Evolutionary conservation across 1,140 invertebrate genomes (phyloP), one percentile per base, ranked within the genome.

Genomic region (Trichonephila clavata): DNA sequence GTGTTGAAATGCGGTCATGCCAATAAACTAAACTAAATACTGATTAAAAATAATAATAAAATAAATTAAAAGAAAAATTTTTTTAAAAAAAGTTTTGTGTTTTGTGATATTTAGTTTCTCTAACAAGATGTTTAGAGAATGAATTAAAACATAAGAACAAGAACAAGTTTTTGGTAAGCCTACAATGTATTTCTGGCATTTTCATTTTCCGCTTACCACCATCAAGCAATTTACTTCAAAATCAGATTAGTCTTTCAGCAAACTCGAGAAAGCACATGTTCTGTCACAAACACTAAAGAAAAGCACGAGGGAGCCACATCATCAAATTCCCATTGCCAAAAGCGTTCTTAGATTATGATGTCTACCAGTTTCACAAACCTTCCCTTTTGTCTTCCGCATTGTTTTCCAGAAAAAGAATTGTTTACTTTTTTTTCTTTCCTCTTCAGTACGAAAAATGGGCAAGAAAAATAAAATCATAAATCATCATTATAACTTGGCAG

Each of bases 401-500:
- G 27, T 77, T 27, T 68, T 68, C 32, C 13, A 14, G 16, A 77
- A 39, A 63, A 77, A 77, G 81, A 50, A 50, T 83, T 83, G 81
- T 83, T 83, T 83, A 83, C 81, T 83, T 77, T 43, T 57, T 83
- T 27, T 20, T 18, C 2, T 27, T 39, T 32, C 32, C 7, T 32
- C 24, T 32, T 27, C 27, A 77, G 24, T 77, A 39, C 71, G 32
- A 87, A 63, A 87, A 87, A 87, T 65, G 83, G 32, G 81, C 20
- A 50, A 18, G 24, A 43, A 50, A 83, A 83, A 83, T 59, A 20
- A 59, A 83, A 14, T n/a, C 43, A 87, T 87, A 87, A 87, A 63
- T 87, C 86, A 87, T 87, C 59, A 87, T 87, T 87, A 87, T 65
- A 10, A 16, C 32, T 21, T 87, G 86, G 50, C 86, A 87, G 86